Evolutionary conservation across 2,113 vertebrate species (phyloP), one percentile per base, ranked within the genome.

Genomic region (Hyaena hyaena): DNA sequence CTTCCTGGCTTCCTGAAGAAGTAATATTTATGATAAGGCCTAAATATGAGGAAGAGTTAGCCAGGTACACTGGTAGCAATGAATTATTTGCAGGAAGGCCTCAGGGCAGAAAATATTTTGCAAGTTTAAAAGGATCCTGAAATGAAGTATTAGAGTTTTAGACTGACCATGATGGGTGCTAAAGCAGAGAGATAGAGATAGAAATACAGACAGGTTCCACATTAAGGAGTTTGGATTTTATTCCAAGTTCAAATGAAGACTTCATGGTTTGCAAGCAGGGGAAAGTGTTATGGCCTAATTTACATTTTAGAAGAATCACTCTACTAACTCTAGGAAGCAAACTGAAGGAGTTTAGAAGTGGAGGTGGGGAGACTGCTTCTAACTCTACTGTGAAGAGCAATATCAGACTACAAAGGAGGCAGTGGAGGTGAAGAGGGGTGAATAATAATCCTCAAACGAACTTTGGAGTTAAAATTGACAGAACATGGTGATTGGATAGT

Each of bases 211-310:
- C n/a, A 91, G 48, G 19, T 43, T 53, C 17, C 10, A 48, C n/a
- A 35, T 58, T 80, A 82, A 94, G 90, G 31, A 58, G 35, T 92
- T 77, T 71, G 50, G 35, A 73, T 90, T 92, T 84, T 93, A 82
- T 85, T 80, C n/a, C 23, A 48, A 53, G 39, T 85, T 88, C 53
- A 91, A 61, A 69, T 71, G 65, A 79, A 90, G 28, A 24, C 15
- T 28, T 88, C 73, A 65, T 26, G 69, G 31, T 53, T 82, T 77
- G 82, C 50, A 89, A 94, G 21, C 73, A 82, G 3, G 33, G 9
- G 11, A 35, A 5, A 39, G 1, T 55, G 15, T 76, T 90, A 35
- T n/a, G 65, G 92, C 58, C 83, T 50, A 55, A 66, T 61, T 90
- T 79, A 45, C 35, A 65, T n/a, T 93, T 88, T 61, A 31, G 31